Percentiles rank a stretch among this genome's conserved stretches.
phyloP scores from a whole-genome alignment of 35 echinoderm and acorn worm species.

The Amphiura filiformis region DNA sequence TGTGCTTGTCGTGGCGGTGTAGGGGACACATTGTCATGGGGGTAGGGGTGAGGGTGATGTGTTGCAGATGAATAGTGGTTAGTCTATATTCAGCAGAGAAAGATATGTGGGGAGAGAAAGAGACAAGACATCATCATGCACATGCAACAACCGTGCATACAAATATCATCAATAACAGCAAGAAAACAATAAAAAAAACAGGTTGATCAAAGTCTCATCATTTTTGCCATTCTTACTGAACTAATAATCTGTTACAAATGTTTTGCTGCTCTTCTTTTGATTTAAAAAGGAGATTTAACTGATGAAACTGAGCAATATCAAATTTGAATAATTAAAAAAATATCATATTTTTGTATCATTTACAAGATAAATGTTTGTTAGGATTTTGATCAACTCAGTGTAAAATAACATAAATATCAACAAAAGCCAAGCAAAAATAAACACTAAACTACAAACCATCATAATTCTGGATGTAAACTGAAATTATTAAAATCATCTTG shows the following conservation, averaged over 20 bases:
- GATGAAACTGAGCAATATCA: not conserved
- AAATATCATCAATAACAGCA: not conserved
- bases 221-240: not conserved
- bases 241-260: not conserved
- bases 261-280: not conserved
- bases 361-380: too few species aligned
- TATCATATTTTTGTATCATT: not conserved
- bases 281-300: too few species aligned
- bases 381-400: too few species aligned
- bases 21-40: not conserved
- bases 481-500: too few species aligned
- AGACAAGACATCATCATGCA: not conserved
- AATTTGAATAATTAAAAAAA: not conserved
- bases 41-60: not conserved
- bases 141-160: constrained; percentile 4
- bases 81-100: not conserved
- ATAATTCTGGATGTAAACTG: too few species aligned
- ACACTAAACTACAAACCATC: too few species aligned
- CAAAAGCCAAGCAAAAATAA: too few species aligned
- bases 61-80: not conserved
- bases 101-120: not conserved
- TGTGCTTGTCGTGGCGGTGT: not conserved
- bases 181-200: not conserved
- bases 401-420: too few species aligned
- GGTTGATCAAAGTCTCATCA: not conserved